Base-by-base conservation (phyloP, 2,113 vertebrate species). In the Pseudorhombus dupliciocellatus region DNA sequence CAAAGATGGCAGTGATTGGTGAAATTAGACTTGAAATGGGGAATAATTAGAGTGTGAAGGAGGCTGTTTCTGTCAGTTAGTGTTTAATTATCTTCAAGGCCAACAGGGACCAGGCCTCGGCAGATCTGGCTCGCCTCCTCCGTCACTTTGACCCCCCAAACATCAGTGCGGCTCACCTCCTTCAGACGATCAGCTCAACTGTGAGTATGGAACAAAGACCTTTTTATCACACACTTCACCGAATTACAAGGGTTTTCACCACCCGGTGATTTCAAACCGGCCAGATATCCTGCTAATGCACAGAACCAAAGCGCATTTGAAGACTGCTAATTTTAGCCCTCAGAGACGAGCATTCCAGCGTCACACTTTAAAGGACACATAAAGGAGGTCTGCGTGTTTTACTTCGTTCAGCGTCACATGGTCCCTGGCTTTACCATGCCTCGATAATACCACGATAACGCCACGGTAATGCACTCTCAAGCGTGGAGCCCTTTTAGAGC, bases 1-100 rank as follows among this genome's bases (percentile, higher is more conserved):
- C 81, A 79, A 86, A 89, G 90, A 87, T 88, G 86, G 84, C 73
- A 58, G 62, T 87, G 88, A 90, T 90, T 92, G 87, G 86, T 75
- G 64, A 84, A 89, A 89, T 85, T 87, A 88, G 87, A 85, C 80
- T 76, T 84, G 75, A 90, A 90, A 90, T 80, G 66, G 66, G 68
- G 83, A 71, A 83, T 89, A 90, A 92, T 90, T 90, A 80, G 73
- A 63, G 76, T 78, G 83, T 69, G 79, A 68, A 84, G 80, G 42
- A 61, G 76, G 70, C 61, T 82, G 79, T 85, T 86, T 81, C 75
- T 84, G 79, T 89, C 84, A 66, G 79, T 88, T 86, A 80, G 86
- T 54, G 84, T 85, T 91, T 85, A 89, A 90, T 91, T 89, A 90
- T 84, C 81, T 14, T 4, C 42, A 1, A 31, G 67, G 83, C 81